A percentile compares a stretch with the other conserved stretches of the same genome.
phyloP scores from a whole-genome alignment of 2,113 vertebrate genomes.

The Trematocara stigmaticum region DNA sequence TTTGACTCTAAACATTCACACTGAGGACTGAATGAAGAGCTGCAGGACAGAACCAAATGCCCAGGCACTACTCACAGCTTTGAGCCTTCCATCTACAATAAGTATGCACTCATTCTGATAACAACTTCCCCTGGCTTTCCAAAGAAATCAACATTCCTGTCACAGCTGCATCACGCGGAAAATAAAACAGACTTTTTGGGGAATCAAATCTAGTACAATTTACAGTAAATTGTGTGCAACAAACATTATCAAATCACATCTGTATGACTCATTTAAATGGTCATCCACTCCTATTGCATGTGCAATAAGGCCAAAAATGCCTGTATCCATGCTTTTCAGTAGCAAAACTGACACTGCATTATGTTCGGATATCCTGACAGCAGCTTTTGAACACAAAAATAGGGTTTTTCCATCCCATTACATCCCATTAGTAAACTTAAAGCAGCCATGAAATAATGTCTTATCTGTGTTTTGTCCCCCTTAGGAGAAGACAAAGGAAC shows the following conservation, averaged over 20 bases:
- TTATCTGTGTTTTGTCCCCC: background rate
- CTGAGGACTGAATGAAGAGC: background rate
- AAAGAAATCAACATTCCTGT: background rate
- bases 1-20: background rate
- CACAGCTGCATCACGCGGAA: fast-evolving
- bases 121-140: background rate
- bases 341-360: background rate
- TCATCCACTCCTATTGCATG: background rate
- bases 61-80: background rate
- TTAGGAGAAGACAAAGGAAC: conserved; percentile 77
- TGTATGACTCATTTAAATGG: background rate
- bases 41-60: background rate
- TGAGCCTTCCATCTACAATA: background rate
- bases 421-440: background rate
- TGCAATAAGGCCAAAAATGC: background rate
- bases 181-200: background rate
- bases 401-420: background rate
- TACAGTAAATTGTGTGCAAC: background rate
- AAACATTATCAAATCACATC: background rate
- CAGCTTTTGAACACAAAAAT: no score
- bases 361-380: background rate
- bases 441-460: background rate
- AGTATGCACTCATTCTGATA: background rate
- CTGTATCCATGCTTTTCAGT: background rate
- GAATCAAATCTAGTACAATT: background rate